Evolutionary conservation across 2,113 vertebrate species (phyloP), one percentile per base, ranked within the genome.

Genomic region (Entomyzon cyanotis): DNA sequence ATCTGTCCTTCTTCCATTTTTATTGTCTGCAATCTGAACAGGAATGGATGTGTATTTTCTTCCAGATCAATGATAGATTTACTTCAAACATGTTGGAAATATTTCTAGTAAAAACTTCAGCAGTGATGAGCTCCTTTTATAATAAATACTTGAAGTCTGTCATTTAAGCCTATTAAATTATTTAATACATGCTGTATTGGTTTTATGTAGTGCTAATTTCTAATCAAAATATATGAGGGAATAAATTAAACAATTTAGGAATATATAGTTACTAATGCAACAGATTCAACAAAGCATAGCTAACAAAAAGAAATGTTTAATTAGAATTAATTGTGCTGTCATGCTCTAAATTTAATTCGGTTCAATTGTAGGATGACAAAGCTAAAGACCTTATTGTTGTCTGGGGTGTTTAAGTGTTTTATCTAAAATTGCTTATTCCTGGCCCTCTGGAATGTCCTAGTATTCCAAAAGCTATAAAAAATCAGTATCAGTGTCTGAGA

Each of bases 141-240:
- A 84, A 70, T 52, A 73, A 92, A 70, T 75, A 68, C n/a, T 93
- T 73, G 39, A 91, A 68, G n/a, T 79, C 49, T 91, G 53, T 71
- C 52, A 79, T 80, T 94, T 91, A 91, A 78, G 37, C 28, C 49
- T 59, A 53, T 92, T 75, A 78, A 91, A 71, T 84, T 15, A 75
- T 82, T 84, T 70, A 71, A 49, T 92, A 28, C 69, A 14, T 53
- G 25, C 56, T 87, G 8, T 47, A 52, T 68, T 87, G 65, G 49
- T 35, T 95, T 87, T 93, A 49, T 87, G 46, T 53, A 49, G 53
- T 82, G 25, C 24, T 89, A 41, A 76, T 95, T 91, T 85, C 70
- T 82, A 95, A 93, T 94, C 62, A 95, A 91, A 95, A 91, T 89
- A 71, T 79, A 85, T 41, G 62, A 91, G 46, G 33, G 42, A 67